Conservation (phyloP, 2,888 invertebrate genomes). For the Deilephila porcellus region DNA sequence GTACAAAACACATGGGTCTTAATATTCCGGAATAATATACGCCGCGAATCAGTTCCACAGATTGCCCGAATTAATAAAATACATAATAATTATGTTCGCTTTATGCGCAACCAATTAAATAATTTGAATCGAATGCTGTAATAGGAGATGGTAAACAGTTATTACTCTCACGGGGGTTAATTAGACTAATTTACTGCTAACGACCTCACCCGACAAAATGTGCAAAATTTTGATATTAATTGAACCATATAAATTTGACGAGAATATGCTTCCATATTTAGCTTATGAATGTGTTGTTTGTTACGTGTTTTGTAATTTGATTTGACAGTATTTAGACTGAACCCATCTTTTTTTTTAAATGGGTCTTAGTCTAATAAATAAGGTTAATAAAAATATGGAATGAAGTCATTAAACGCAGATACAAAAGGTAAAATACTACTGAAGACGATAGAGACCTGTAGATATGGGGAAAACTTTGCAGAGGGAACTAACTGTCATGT, state of each 20-base stretch:
- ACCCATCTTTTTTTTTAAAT: too few species aligned
- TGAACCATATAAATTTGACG: constrained; percentile 6
- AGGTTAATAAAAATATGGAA: too few species aligned
- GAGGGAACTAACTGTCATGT: too few species aligned
- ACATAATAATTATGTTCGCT: constrained; percentile 39
- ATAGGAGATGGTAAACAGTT: constrained; percentile 60
- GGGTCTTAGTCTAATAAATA: too few species aligned
- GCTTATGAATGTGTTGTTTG: background rate
- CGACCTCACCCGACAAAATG: constrained; percentile 38
- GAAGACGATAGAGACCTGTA: too few species aligned
- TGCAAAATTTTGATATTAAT: constrained; percentile 41
- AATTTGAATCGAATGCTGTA: constrained; percentile 50
- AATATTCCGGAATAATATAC: background rate
- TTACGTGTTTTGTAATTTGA: background rate
- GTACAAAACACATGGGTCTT: background rate
- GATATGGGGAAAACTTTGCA: too few species aligned
- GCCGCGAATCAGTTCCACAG: constrained; percentile 11
- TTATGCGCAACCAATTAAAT: constrained; percentile 49
- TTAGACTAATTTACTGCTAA: constrained; percentile 59
- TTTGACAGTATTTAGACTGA: background rate
- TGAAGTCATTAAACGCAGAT: too few species aligned
- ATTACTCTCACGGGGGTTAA: constrained; percentile 59
- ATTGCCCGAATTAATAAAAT: constrained; percentile 36
- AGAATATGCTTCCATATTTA: background rate
- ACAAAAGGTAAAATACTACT: too few species aligned